Evolutionary conservation across 2,113 vertebrate genomes (phyloP), one percentile per base, ranked within the genome.

Genomic region (Trematocara marginatum): DNA sequence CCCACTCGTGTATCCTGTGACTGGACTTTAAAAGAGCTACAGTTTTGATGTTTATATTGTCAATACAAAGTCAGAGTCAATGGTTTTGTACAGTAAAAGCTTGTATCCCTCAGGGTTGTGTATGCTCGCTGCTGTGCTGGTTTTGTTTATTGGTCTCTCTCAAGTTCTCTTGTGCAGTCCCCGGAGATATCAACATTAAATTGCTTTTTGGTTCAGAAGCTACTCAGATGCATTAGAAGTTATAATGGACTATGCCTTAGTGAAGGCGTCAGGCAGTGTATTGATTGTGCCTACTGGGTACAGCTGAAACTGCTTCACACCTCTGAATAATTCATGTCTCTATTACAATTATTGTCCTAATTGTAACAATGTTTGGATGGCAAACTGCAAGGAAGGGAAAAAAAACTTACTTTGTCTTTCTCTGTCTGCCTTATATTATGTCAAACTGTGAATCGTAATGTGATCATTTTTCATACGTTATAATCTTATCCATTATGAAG

Each of bases 181-280:
- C 95, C 15, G 26, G 93, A 96, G 96, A 95, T 96, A 95, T 95
- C 91, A 94, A 92, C 91, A 94, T 95, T 95, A 96, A 96, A 96
- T 96, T 96, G 96, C 95, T 96, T 96, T 95, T 96, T 92, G 92
- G 93, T 95, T 96, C 94, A 93, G 94, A 94, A 96, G 93, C 94
- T 93, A 90, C 93, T 95, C 90, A 86, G 90, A 93, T 82, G 89
- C 93, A 95, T 96, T 96, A 95, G 90, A 95, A 95, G 90, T 93
- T 89, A 93, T 96, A 95, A 96, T 96, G 95, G 95, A 95, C 95
- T 95, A 95, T 95, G 94, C 94, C 89, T 94, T 87, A 83, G 88
- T 91, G 88, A 94, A 93, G 90, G 92, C 84, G 38, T 94, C 91
- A 92, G 86, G 53, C 83, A 56, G 69, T 74, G 89, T 96, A 96